phyloP scores from a whole-genome alignment of 2,888 invertebrate genomes.

The Tetragonisca angustula region DNA sequence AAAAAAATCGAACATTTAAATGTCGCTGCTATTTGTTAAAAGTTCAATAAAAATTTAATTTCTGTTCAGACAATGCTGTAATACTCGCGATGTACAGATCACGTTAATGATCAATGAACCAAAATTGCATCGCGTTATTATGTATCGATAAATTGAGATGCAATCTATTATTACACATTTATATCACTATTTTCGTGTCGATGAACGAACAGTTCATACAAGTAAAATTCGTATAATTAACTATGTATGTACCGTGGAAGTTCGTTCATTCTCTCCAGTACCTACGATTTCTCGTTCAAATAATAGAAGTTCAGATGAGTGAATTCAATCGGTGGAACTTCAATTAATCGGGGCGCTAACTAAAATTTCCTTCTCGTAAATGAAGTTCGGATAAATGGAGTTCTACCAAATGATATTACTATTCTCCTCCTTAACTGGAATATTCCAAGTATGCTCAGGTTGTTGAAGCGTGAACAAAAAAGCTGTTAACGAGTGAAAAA shows the following conservation, averaged over 20 bases:
- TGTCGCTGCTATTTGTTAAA: no score
- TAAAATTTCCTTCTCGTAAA: neutral
- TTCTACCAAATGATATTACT: neutral
- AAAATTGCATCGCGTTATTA: neutral
- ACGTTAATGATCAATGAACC: neutral
- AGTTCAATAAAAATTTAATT: no score
- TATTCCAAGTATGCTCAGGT: neutral
- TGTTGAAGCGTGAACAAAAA: neutral
- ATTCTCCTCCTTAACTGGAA: neutral
- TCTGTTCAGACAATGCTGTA: no score
- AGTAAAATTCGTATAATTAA: neutral
- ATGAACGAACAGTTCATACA: neutral
- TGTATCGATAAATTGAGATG: neutral
- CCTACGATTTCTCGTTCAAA: neutral
- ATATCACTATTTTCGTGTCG: neutral
- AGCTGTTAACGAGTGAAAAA: neutral
- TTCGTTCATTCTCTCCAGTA: neutral
- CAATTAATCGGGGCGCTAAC: neutral
- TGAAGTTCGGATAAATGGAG: neutral
- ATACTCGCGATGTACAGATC: no score
- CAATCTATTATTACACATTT: neutral
- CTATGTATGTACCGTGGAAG: neutral
- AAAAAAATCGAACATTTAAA: no score
- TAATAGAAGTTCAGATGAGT: constrained; percentile 1
- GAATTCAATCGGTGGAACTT: constrained; percentile 2